These are phyloP conservation scores for Valencia hispanica DNA, from an alignment of 2,797 vertebrate genomes.

Conservation along the genomic window DNA sequence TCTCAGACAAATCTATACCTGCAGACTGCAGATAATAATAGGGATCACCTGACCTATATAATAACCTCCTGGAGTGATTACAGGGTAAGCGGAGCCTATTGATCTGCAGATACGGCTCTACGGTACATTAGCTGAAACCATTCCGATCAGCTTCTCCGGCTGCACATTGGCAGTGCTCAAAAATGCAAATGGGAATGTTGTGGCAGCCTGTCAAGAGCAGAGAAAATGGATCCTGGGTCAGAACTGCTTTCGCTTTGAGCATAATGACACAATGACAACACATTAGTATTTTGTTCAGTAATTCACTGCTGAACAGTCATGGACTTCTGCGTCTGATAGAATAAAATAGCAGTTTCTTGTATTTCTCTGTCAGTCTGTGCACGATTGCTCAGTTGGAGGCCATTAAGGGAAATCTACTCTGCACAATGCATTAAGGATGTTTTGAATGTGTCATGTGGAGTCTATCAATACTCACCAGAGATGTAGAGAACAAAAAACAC, in stretches of 20 bases:
- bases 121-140: constrained; percentile 10
- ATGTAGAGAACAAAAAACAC: neutral
- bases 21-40: neutral
- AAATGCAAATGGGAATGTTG: constrained; percentile 47
- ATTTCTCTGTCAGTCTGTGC: constrained; percentile 3
- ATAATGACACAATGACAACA: constrained; percentile 24
- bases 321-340: constrained; percentile 1
- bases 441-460: constrained; percentile 1
- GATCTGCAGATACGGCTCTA: constrained; percentile 36
- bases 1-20: constrained; percentile 3
- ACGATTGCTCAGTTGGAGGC: constrained; percentile 1
- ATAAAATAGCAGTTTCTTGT: neutral
- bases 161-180: constrained; percentile 18
- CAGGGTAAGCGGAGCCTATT: constrained; percentile 32
- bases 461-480: neutral
- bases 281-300: constrained; percentile 19
- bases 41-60: constrained; percentile 18
- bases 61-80: constrained; percentile 28
- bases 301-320: constrained; percentile 5
- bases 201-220: constrained; percentile 24
- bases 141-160: constrained; percentile 11
- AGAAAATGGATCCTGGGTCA: constrained; percentile 5
- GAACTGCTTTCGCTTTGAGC: constrained; percentile 15
- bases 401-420: neutral
- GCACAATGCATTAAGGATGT: neutral